These are phyloP conservation scores for Morus bassanus DNA, from an alignment of 2,797 vertebrate species.

Conservation along the genomic window DNA sequence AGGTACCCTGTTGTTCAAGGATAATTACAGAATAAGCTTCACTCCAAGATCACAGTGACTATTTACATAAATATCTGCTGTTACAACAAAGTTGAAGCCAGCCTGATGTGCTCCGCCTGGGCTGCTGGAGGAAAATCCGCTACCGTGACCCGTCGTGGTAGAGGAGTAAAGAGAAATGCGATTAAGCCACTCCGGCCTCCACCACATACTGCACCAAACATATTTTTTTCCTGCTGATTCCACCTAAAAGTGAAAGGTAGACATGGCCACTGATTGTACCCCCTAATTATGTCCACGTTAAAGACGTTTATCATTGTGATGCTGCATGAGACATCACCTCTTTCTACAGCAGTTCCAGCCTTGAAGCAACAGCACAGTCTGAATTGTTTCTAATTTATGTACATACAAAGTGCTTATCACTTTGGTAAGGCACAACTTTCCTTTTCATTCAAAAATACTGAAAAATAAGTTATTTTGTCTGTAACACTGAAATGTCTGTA, in stretches of 20 bases:
- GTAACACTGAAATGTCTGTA: background rate
- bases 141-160: rapidly evolving
- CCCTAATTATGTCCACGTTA: background rate
- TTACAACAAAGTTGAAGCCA: background rate
- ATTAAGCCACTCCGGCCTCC: background rate
- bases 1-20: background rate
- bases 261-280: background rate
- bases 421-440: background rate
- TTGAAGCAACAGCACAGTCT: background rate
- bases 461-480: background rate
- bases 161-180: background rate
- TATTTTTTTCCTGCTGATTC: background rate
- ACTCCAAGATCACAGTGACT: background rate
- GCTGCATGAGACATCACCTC: background rate
- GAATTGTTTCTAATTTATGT: background rate
- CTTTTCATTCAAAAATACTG: background rate
- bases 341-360: background rate
- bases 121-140: background rate
- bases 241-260: background rate
- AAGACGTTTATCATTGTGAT: background rate
- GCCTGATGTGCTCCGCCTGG: rapidly evolving
- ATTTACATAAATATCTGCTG: background rate
- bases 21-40: background rate
- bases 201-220: background rate
- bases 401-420: background rate